Conservation (phyloP, 2,888 invertebrate species). For the Idaea dimidiata region DNA sequence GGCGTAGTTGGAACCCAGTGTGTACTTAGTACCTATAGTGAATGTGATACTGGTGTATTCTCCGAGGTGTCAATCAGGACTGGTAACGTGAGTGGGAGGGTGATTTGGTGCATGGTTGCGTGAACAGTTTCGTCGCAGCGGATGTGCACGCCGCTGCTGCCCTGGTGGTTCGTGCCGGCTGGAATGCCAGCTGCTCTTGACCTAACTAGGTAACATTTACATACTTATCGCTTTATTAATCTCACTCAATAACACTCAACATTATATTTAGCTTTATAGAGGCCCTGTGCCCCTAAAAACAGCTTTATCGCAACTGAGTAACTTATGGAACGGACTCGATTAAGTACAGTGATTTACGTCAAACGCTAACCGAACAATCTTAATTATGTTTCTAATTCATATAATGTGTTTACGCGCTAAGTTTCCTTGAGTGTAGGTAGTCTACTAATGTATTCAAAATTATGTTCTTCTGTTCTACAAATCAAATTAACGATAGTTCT, state of each 20-base stretch:
- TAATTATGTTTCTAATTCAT: conserved; percentile 35
- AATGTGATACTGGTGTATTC: conserved; percentile 55
- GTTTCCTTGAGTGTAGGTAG: conserved; percentile 26
- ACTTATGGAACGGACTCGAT: conserved; percentile 30
- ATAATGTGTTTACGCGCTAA: conserved; percentile 20
- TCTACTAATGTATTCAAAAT: too few species aligned
- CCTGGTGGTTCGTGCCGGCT: conserved; percentile 71
- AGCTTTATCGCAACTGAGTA: conserved; percentile 23
- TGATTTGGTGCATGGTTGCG: conserved; percentile 44
- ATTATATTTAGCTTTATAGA: conserved; percentile 5
- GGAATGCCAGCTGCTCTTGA: conserved; percentile 81
- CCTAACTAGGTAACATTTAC: conserved; percentile 69
- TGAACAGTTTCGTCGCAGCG: conserved; percentile 60
- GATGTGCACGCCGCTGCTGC: conserved; percentile 76
- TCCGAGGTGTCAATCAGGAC: conserved; percentile 29
- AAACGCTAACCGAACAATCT: conserved; percentile 32
- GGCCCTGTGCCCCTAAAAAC: conserved; percentile 7
- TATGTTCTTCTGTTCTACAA: not conserved
- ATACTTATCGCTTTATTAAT: conserved; percentile 19
- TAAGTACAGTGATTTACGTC: conserved; percentile 41
- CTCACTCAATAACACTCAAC: conserved; percentile 12
- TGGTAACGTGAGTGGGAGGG: conserved; percentile 25
- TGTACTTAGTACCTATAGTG: too few species aligned
- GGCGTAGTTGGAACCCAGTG: conserved; percentile 45
- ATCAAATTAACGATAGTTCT: not conserved